Conservation (phyloP, 1,140 invertebrate species). For the Anastrepha ludens region DNA sequence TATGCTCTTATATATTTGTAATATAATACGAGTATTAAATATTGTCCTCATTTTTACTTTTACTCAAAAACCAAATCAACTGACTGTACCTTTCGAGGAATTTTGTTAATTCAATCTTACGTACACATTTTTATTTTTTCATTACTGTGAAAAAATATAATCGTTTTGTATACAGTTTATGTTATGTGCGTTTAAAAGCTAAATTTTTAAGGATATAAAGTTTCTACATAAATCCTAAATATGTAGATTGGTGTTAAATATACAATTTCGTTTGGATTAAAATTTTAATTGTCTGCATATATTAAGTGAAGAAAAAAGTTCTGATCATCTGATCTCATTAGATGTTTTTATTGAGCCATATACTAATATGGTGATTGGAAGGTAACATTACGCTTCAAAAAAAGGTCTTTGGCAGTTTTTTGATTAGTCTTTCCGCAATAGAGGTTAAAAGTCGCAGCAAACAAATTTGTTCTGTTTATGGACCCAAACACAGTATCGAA, state of each 20-base stretch:
- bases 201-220: neutral
- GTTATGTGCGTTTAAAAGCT: too few species aligned
- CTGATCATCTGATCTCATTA: too few species aligned
- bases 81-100: neutral
- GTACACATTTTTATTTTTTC: neutral
- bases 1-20: neutral
- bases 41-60: neutral
- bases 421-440: too few species aligned
- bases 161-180: too few species aligned
- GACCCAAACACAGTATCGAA: too few species aligned
- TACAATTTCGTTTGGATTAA: neutral
- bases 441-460: too few species aligned
- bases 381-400: too few species aligned
- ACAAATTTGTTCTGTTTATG: too few species aligned
- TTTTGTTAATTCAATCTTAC: neutral
- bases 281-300: neutral
- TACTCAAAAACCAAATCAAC: neutral
- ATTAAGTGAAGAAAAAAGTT: neutral
- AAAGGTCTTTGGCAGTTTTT: too few species aligned
- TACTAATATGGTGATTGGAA: too few species aligned
- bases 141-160: neutral
- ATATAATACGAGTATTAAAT: slow-evolving; percentile 9
- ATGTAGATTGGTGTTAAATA: neutral
- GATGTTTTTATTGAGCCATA: too few species aligned
- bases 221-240: neutral